Base-by-base conservation (phyloP, 2,113 vertebrate species). In the Notothenia coriiceps region DNA sequence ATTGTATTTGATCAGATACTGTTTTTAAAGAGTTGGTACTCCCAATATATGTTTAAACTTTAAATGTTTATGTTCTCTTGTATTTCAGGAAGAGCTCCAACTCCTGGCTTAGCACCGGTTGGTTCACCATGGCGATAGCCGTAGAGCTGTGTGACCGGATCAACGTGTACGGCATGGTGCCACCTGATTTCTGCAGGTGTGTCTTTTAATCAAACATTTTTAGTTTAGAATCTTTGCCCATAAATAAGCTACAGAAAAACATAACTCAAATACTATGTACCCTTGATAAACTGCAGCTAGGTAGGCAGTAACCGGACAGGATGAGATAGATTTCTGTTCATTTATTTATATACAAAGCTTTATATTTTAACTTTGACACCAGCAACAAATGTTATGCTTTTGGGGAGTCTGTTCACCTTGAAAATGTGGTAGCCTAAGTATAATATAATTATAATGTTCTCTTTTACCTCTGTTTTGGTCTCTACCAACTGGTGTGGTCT, bases 91-190 rank as follows among this genome's bases (percentile, higher is more conserved):
- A 94, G 94, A 96, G 95, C 72, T 98, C 98, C 87, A 98, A 98
- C 93, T 97, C 97, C 43, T 99, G 97, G 98, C 95, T 98, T 75
- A 98, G 97, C 85, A 98, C 98, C 0, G 98, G 98, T 90, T 99
- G 97, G 98, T 99, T 99, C 94, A 98, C 96, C 72, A 98, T 98
- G 97, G 95, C 95, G 8, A 96, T 97, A 2, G 96, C 97, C 0
- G 91, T 98, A 90, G 98, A 98, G 91, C 95, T 99, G 77, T 99
- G 98, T 76, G 96, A 97, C 93, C 95, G 94, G 87, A 96, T 97
- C 91, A 91, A 97, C 50, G 96, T 99, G 69, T 98, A 97, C 33
- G 98, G 97, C 86, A 98, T 99, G 98, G 97, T 98, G 88, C 95
- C 98, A 40, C 97, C 97, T 14, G 96, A 98, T 88, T 97, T 96